Base-by-base conservation (phyloP, 2,888 invertebrate species). In the Heliconius erato region DNA sequence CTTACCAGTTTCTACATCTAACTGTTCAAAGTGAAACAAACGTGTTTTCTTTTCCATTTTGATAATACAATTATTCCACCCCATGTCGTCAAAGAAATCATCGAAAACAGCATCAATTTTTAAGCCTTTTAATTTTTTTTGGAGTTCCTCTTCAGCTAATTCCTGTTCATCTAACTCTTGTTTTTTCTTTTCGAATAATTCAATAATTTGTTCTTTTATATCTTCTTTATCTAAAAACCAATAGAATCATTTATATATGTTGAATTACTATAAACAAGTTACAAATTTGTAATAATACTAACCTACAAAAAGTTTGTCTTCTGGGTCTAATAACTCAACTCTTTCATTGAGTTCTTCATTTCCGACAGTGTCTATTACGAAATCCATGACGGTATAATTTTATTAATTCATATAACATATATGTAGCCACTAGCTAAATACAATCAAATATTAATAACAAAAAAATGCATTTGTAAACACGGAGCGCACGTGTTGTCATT, bases 281-380 rank as follows among this genome's bases (percentile, higher is more conserved):
- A 16, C 12, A 26, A 65, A n/a, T 68, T 35, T 32, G 1, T 68
- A 35, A 79, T 16, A 19, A 68, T 81, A 91, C 92, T 94, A 94
- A 95, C 95, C 95, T 94, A 91, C 86, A 90, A 92, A 93, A 6
- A 90, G 88, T 91, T 92, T 92, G 3, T 93, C 94, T 82, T 89
- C 88, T 87, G 91, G 90, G 40, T 89, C 88, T 3, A 92, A 87
- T 80, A 93, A 88, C 85, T 95, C 92, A 3, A 90, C 87, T 87
- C 91, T 94, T 6, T 87, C 87, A 83, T 93, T 91, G 12, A 96
- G 92, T 84, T 94, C 92, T 9, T 92, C 89, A 85, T 96, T 94
- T 49, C 97, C 97, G 59, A 88, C 90, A 26, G 96, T 97, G 88
- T 97, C 97, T 84, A 97, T 93, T 82, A 97, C 93, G 87, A 97